Conservation (phyloP, 2,888 invertebrate genomes). For the Ectemnius cavifrons region DNA sequence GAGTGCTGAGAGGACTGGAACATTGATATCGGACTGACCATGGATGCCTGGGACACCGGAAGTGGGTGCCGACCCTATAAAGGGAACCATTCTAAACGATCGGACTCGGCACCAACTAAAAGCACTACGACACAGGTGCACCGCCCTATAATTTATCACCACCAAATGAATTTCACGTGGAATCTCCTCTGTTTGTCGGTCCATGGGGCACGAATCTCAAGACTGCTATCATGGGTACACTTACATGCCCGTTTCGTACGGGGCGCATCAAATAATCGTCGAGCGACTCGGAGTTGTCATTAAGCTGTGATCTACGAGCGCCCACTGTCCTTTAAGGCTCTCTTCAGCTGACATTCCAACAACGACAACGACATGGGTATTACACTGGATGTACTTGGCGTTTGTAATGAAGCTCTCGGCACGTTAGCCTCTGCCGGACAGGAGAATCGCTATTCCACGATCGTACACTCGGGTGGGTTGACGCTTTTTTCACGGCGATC, state of each 20-base stretch:
- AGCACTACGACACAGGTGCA: constrained; percentile 66
- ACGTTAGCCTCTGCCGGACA: constrained; percentile 29
- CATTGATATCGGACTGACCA: constrained; percentile 36
- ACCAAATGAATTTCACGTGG: constrained; percentile 70
- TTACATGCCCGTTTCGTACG: constrained; percentile 31
- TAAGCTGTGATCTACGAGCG: constrained; percentile 11
- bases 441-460: constrained; percentile 40
- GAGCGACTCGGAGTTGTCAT: constrained; percentile 39
- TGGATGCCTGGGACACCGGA: constrained; percentile 45
- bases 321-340: background rate
- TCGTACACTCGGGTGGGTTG: constrained; percentile 31
- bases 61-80: constrained; percentile 46
- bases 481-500: constrained; percentile 37
- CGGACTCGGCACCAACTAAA: constrained; percentile 49
- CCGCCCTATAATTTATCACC: constrained; percentile 72
- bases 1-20: constrained; percentile 34
- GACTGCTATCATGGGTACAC: constrained; percentile 32
- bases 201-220: constrained; percentile 46
- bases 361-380: background rate
- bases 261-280: constrained; percentile 30
- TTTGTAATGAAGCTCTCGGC: background rate
- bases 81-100: constrained; percentile 43
- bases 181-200: constrained; percentile 44
- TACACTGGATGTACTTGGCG: background rate
- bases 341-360: too few relatives aligned